Evolutionary conservation across 2,888 invertebrate species (phyloP).

Genomic region (Boloria selene): DNA sequence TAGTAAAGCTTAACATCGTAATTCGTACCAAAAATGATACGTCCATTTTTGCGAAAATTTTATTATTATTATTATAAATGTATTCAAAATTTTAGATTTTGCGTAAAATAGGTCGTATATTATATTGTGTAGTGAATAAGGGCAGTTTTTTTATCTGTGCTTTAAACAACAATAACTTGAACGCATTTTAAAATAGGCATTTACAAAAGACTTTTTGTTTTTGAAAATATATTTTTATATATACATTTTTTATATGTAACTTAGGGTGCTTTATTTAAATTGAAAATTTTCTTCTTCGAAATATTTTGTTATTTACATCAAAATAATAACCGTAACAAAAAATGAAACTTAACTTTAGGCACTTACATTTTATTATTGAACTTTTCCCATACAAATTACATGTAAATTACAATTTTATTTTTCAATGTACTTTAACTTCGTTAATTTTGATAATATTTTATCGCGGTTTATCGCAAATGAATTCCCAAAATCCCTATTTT

Average conservation of each 20-base stretch:
- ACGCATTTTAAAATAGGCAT: background rate
- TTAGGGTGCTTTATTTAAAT: background rate
- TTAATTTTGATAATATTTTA: too few species aligned
- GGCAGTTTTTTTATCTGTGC: constrained; percentile 15
- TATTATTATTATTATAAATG: constrained; percentile 13
- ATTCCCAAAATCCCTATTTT: too few species aligned
- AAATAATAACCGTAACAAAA: too few species aligned
- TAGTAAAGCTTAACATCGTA: constrained; percentile 33
- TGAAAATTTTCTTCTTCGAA: too few species aligned
- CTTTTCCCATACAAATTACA: too few species aligned
- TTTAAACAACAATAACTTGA: background rate
- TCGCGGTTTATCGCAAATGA: too few species aligned
- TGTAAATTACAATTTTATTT: too few species aligned
- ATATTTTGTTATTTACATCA: too few species aligned
- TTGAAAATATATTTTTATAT: constrained; percentile 1
- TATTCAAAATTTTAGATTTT: constrained; percentile 13
- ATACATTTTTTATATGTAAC: background rate
- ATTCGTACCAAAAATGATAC: constrained; percentile 52
- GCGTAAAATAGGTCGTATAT: constrained; percentile 17
- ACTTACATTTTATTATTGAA: too few species aligned
- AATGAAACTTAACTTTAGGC: too few species aligned
- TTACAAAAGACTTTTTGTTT: background rate
- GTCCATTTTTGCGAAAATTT: constrained; percentile 54
- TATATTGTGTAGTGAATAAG: constrained; percentile 9
- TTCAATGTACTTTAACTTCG: too few species aligned